These are phyloP conservation scores for Dicyrtoma fusca DNA, from an alignment of 2,888 invertebrate species.

Conservation along the genomic window DNA sequence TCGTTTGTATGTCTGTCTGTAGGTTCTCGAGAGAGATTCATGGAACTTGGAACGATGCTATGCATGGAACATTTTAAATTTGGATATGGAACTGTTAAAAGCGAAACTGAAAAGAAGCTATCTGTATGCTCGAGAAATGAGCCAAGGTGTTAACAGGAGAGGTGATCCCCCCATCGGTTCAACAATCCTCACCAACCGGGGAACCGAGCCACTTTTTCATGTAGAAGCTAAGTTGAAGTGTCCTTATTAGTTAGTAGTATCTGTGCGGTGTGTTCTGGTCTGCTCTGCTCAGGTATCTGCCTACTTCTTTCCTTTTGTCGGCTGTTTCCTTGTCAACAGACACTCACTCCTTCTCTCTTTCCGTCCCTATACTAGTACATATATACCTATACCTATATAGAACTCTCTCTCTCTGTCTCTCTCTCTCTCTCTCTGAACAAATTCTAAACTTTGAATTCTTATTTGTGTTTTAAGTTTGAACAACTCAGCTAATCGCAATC, in stretches of 20 bases:
- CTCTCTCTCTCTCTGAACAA: neutral
- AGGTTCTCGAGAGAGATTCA: too few relatives aligned
- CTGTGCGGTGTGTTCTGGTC: neutral
- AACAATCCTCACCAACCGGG: constrained; percentile 20
- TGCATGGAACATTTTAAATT: neutral
- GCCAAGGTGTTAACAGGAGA: constrained; percentile 21
- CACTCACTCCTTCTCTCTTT: constrained; percentile 6
- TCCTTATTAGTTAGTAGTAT: neutral
- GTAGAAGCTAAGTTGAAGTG: neutral
- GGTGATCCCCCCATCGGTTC: constrained; percentile 6
- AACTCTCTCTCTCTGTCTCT: constrained; percentile 2
- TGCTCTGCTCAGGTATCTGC: constrained; percentile 1
- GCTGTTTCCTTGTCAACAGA: neutral
- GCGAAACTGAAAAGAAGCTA: constrained; percentile 1
- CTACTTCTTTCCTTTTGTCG: neutral
- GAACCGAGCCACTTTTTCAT: neutral
- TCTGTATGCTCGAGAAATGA: neutral
- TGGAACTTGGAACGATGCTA: too few relatives aligned
- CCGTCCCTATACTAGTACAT: neutral
- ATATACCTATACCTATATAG: neutral
- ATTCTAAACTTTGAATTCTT: neutral
- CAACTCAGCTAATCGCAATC: constrained; percentile 2
- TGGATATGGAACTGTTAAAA: neutral
- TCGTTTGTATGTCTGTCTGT: too few relatives aligned
- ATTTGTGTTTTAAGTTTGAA: constrained; percentile 4